These are phyloP conservation scores for Adrianichthys oophorus DNA, from an alignment of 2,797 vertebrate genomes.

Conservation along the genomic window DNA sequence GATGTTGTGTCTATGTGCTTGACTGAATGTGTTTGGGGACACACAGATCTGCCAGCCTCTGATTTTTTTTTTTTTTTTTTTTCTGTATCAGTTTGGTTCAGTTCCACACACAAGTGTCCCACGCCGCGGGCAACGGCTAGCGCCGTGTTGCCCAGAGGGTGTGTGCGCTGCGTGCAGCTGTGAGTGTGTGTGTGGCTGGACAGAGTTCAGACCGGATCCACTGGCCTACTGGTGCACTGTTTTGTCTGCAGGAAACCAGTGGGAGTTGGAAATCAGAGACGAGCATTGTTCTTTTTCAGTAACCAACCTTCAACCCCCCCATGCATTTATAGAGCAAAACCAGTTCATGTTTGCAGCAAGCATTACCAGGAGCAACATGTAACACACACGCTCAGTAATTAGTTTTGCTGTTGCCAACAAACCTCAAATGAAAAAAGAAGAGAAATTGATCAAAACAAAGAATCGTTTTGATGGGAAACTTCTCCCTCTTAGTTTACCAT, in stretches of 20 bases:
- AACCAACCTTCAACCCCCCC: neutral
- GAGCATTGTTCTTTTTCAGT: constrained; percentile 28
- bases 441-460: no score
- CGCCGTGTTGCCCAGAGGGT: constrained; percentile 51
- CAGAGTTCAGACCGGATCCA: constrained; percentile 36
- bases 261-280: constrained; percentile 35
- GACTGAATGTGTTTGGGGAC: constrained; percentile 34
- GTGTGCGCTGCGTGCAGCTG: constrained; percentile 28
- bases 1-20: constrained; percentile 10
- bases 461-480: no score
- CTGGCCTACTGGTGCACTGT: constrained; percentile 45
- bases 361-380: no score
- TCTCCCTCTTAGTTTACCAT: no score
- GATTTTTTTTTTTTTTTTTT: constrained; percentile 42
- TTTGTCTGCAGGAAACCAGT: constrained; percentile 40
- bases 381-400: neutral
- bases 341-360: neutral
- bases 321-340: neutral
- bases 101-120: constrained; percentile 44
- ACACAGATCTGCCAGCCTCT: constrained; percentile 46
- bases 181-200: constrained; percentile 34
- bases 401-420: no score
- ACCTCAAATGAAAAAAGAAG: no score
- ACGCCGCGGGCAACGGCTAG: constrained; percentile 46
- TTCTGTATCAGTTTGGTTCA: constrained; percentile 49